phyloP scores from a whole-genome alignment of 1,140 invertebrate genomes.

The Mesaphorura yosii region DNA sequence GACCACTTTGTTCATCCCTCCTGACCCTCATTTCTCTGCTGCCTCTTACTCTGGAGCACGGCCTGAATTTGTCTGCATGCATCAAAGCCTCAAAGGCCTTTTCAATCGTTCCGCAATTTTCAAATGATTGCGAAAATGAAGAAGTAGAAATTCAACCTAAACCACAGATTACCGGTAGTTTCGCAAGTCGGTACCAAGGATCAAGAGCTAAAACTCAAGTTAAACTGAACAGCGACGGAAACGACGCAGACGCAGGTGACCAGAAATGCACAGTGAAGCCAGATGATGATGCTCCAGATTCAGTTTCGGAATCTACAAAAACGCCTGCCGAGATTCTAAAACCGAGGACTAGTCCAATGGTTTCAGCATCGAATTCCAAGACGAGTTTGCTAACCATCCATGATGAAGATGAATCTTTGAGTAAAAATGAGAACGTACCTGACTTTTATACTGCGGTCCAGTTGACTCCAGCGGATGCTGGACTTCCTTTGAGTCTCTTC shows the following conservation, averaged over 20 bases:
- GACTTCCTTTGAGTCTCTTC: conserved; percentile 26
- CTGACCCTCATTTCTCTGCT: conserved; percentile 79
- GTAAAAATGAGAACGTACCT: conserved; percentile 23
- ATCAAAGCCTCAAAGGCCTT: conserved; percentile 61
- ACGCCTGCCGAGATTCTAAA: background rate
- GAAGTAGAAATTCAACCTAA: conserved; percentile 8
- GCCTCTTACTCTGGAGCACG: conserved; percentile 78
- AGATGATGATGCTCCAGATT: background rate
- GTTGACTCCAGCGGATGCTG: conserved; percentile 24
- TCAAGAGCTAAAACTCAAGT: background rate
- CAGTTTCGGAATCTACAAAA: background rate
- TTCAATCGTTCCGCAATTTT: conserved; percentile 57
- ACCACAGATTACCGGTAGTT: background rate
- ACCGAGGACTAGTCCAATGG: too few species aligned
- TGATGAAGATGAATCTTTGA: conserved; percentile 5
- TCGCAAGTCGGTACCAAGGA: background rate
- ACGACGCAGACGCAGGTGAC: too few species aligned
- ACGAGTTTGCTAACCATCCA: background rate
- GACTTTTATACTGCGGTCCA: conserved; percentile 31
- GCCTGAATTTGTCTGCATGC: conserved; percentile 69
- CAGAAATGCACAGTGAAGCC: too few species aligned
- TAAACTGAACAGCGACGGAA: background rate
- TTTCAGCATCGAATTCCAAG: background rate
- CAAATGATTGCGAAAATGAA: background rate
- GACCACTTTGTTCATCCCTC: conserved; percentile 72